Base-by-base conservation (phyloP, 64 coral and sea anemone species). In the Hydrozoanthus tunicans region DNA sequence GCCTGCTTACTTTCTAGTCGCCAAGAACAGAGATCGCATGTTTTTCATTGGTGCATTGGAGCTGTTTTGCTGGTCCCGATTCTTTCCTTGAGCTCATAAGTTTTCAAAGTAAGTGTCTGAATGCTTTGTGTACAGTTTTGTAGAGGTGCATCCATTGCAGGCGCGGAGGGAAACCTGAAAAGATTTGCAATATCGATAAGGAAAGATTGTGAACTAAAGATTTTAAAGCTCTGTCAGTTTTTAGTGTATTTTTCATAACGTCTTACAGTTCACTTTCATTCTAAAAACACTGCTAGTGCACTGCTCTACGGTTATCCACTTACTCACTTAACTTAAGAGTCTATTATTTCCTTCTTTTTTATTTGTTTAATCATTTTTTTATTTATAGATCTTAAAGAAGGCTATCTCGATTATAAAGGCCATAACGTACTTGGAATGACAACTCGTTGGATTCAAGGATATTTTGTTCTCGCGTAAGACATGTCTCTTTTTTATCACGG, bases 391-490 rank as follows among this genome's bases (percentile, higher is more conserved):
- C 53, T 88, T 59, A 88, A 88, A 61, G 84, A 88, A 58, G 84
- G 84, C 9, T 88, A 75, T 56, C 56, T 88, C 13, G 84, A 88
- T 8, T 88, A 74, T 56, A 88, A 88, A 73, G 67, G 84, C 7
- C 68, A 88, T 56, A 88, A 73, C 17, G 84, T 88, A 74, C 56
- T 88, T 58, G 84, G 84, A 15, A 73, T 73, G 84, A 73, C 84
- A 73, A 73, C 84, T 74, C 84, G 69, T 14, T 88, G 84, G 84
- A 75, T 73, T 58, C 84, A 88, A 74, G 84, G 84, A 88, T 75
- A 88, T 88, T 88, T 88, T 88, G 68, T 88, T 43, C 69, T 88
- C 11, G 74, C 84, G 84, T 88, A 88, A 74, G 84, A 51, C 59
- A n/a, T 6, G 5, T 58, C 13, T 32, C 6, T 7, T 77, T 77